Conservation (phyloP, 1,140 invertebrate species). For the Trinorchestia longiramus region DNA sequence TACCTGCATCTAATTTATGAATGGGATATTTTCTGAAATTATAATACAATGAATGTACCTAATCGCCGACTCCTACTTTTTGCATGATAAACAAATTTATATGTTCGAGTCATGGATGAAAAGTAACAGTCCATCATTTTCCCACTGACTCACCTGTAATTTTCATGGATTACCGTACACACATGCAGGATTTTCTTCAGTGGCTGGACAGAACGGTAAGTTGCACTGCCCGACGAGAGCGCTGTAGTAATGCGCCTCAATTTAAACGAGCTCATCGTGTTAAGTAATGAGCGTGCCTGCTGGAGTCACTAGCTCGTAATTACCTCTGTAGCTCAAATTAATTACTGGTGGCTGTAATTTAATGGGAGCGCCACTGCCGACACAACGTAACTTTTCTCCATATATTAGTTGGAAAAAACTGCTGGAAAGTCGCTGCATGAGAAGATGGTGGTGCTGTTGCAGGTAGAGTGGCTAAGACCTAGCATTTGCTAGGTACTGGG, state of each 20-base stretch:
- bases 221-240: not conserved
- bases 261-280: constrained; percentile 19
- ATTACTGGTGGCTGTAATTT: not conserved
- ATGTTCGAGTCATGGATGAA: not conserved
- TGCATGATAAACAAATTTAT: not conserved
- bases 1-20: not conserved
- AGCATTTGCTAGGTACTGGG: no score
- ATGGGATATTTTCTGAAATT: not conserved
- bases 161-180: no score
- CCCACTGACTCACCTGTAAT: no score
- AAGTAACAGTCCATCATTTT: no score
- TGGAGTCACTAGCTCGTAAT: not conserved
- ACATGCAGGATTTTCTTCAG: no score
- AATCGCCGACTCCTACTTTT: not conserved
- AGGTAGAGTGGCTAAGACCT: no score
- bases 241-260: not conserved
- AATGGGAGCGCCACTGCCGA: not conserved
- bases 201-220: no score
- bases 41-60: not conserved
- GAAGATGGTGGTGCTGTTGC: not conserved
- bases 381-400: not conserved
- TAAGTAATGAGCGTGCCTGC: not conserved
- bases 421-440: not conserved
- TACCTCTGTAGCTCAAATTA: not conserved
- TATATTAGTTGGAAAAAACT: not conserved